Conservation (phyloP, 1,140 invertebrate genomes). For the Drosophila rhopaloa region DNA sequence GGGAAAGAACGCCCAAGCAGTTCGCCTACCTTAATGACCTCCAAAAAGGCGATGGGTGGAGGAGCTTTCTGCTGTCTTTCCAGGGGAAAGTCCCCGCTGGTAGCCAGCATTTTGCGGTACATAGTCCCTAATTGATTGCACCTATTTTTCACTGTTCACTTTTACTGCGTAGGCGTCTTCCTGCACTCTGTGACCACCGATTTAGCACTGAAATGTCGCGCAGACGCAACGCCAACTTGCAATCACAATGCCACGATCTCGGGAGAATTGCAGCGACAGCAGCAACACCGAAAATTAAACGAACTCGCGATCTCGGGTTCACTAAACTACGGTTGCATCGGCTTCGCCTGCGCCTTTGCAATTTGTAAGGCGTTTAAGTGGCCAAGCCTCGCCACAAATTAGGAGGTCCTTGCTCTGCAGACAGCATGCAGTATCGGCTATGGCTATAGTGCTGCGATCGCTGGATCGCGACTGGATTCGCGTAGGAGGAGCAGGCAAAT, state of each 20-base stretch:
- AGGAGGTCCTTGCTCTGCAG: slow-evolving; percentile 40
- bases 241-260: slow-evolving; percentile 27
- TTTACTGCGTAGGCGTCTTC: neutral
- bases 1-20: neutral
- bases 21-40: slow-evolving; percentile 45
- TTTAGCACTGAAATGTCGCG: slow-evolving; percentile 15
- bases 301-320: slow-evolving; percentile 50
- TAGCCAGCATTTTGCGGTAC: slow-evolving; percentile 2
- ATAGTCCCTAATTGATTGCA: neutral
- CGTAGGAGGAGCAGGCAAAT: slow-evolving; percentile 61
- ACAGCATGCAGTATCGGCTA: neutral
- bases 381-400: slow-evolving; percentile 56
- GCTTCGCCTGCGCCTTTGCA: slow-evolving; percentile 39
- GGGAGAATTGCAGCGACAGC: slow-evolving; percentile 16
- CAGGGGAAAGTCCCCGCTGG: neutral
- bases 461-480: slow-evolving; percentile 5
- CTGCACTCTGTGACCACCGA: slow-evolving; percentile 19
- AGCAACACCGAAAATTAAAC: slow-evolving; percentile 28
- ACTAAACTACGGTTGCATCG: slow-evolving; percentile 62
- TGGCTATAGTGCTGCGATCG: neutral
- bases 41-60: slow-evolving; percentile 13
- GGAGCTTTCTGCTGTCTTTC: slow-evolving; percentile 8
- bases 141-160: slow-evolving; percentile 4
- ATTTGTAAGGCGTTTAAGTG: slow-evolving; percentile 68
- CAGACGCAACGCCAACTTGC: slow-evolving; percentile 65